Evolutionary conservation across 2,888 invertebrate species (phyloP), one percentile per base, ranked within the genome.

Genomic region (Cryptosula pallasiana): DNA sequence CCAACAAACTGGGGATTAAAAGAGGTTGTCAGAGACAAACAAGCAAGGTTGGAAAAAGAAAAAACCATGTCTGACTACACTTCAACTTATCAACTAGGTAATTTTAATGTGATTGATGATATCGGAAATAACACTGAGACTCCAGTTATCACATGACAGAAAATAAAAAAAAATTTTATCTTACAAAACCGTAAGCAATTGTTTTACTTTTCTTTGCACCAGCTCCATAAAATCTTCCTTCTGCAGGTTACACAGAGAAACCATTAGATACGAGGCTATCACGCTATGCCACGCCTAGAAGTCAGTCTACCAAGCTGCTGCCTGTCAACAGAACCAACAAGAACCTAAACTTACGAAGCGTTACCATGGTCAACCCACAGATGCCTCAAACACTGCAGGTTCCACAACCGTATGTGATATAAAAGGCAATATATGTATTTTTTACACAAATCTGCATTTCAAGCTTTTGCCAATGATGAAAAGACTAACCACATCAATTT

Each of bases 1-100:
- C 78, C 82, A 1, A 83, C 82, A 5, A 83, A 81, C 74, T 83
- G 78, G 76, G 82, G 82, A 9, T 75, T 80, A 69, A 73, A 73
- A 0, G 75, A 77, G 29, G 75, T 75, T n/a, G 74, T 77, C 1
- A 71, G 76, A 77, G 72, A 70, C 74, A 0, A 75, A 29, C 71
- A 55, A 35, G 70, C 36, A n/a, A 36, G 45, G 23, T 5, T 70
- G 23, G 57, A 72, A 25, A 55, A 70, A 23, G 70, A 75, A 16
- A 76, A 79, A 73, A 74, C 77, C 27, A 71, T 77, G 54, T 79
- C 79, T 45, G 81, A 81, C 70, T 81, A 77, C 75, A 2, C 72
- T 32, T 78, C 80, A 0, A 80, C 79, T 9, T 80, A 80, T 72
- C 74, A 73, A 20, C 5, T 63, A 63, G 63, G 63, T 63, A 34